Conservation (phyloP, 1,140 invertebrate species). For the Brachionus manjavacas region DNA sequence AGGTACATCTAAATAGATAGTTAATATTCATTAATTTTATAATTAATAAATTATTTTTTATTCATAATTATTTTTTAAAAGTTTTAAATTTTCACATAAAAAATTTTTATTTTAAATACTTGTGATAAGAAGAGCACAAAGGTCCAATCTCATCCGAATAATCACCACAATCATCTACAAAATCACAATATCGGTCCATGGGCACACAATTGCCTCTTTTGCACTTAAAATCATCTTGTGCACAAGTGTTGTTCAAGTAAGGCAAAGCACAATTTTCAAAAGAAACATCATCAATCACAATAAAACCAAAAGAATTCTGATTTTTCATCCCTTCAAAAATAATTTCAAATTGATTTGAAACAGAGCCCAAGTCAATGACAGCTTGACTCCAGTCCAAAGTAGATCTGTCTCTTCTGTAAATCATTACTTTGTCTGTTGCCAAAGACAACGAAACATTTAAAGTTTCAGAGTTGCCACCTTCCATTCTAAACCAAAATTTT, state of each 20-base stretch:
- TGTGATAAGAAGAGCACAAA: not conserved
- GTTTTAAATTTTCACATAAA: too few relatives aligned
- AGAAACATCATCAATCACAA: constrained; percentile 37
- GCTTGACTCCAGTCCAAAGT: constrained; percentile 46
- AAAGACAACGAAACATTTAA: constrained; percentile 53
- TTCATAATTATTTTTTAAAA: not conserved
- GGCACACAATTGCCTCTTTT: constrained; percentile 51
- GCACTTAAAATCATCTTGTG: constrained; percentile 50
- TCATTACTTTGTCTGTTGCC: not conserved
- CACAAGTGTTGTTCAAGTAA: not conserved
- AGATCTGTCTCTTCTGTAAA: not conserved
- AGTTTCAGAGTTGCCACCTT: constrained; percentile 55
- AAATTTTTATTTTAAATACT: not conserved
- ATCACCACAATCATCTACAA: constrained; percentile 43
- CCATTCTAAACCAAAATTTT: constrained; percentile 72
- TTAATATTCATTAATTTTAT: too few relatives aligned
- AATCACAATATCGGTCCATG: constrained; percentile 34
- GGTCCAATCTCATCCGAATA: constrained; percentile 34
- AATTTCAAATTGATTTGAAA: constrained; percentile 60
- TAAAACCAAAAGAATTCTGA: constrained; percentile 63
- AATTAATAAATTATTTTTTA: not conserved
- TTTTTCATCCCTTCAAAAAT: constrained; percentile 69
- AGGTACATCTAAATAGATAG: constrained; percentile 43
- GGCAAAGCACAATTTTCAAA: constrained; percentile 45
- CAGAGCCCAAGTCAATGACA: constrained; percentile 45